A percentile compares a stretch with the other conserved stretches of the same genome.
Conservation (phyloP, 1,140 invertebrate species). For the Pectinophora gossypiella region DNA sequence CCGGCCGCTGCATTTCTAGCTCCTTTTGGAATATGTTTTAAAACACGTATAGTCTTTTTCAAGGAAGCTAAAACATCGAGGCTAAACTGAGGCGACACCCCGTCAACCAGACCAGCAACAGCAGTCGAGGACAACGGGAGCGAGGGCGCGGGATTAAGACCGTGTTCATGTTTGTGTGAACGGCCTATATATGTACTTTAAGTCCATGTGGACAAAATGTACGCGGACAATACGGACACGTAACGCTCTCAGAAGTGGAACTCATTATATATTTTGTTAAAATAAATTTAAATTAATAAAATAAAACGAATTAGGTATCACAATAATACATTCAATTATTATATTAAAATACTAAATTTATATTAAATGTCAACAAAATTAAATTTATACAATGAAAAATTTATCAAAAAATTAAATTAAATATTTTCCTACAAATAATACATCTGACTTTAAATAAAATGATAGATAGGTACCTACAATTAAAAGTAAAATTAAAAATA, state of each 20-base stretch:
- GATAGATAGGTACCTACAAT: too few relatives aligned
- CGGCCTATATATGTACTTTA: not conserved
- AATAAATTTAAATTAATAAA: too few relatives aligned
- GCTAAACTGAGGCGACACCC: not conserved
- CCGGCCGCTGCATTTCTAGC: not conserved
- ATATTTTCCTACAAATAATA: too few relatives aligned
- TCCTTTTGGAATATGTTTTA: constrained; percentile 1
- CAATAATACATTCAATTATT: too few relatives aligned
- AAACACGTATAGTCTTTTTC: not conserved
- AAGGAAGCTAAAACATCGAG: not conserved
- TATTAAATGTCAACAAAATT: not conserved
- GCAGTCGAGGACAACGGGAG: not conserved
- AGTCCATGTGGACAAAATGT: not conserved
- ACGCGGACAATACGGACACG: not conserved
- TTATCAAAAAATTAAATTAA: too few relatives aligned
- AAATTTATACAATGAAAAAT: not conserved
- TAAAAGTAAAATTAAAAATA: not conserved
- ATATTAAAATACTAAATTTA: too few relatives aligned
- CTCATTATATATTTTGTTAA: not conserved
- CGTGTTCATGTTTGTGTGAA: not conserved
- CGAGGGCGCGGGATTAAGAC: not conserved
- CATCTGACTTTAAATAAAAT: too few relatives aligned
- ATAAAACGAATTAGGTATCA: too few relatives aligned
- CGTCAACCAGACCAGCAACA: not conserved
- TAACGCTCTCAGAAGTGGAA: not conserved